Evolutionary conservation across 2,888 invertebrate species (phyloP), one percentile per base, ranked within the genome.

Genomic region (Lycocerus yunnanus): DNA sequence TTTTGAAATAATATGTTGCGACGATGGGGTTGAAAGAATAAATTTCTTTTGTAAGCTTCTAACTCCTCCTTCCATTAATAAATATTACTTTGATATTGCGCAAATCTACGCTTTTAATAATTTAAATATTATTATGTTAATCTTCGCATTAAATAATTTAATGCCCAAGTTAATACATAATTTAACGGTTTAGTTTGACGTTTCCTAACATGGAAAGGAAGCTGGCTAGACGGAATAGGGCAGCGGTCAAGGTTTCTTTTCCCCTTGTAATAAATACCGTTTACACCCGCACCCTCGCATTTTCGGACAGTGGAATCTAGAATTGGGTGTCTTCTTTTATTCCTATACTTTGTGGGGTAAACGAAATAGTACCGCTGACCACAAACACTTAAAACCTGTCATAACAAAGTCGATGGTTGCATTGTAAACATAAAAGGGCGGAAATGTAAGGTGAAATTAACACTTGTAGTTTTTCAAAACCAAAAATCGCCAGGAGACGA

Each of bases 161-260:
- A 43, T 43, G 4, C 43, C 43, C n/a, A 43, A 43, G 27, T 27
- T 27, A 27, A 27, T 11, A 27, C 27, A 27, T 27, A 27, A 27
- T 27, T 27, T 27, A 18, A 18, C 18, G 14, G 16, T 27, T 20
- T 11, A 24, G 15, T 15, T 15, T 15, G 14, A 15, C 15, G 60
- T 14, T 11, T 14, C 10, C 6, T 61, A 10, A 15, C 15, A 18
- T 10, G 61, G 60, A 76, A 72, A 78, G 78, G 81, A 81, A 81
- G 68, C 81, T 58, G 79, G 68, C 80, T 77, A 81, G 81, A 81
- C 81, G 75, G 43, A 69, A 78, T 73, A 80, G 79, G 79, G 80
- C 81, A 79, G 76, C 81, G 81, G 81, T 81, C 81, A 81, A 81
- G 79, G 79, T 80, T 80, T 73, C 78, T 67, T 71, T 65, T 72